Percentiles rank a stretch among this genome's conserved stretches.
Evolutionary conservation across 2,888 invertebrate genomes (phyloP).

Genomic region (Andrena chrysosceles): DNA sequence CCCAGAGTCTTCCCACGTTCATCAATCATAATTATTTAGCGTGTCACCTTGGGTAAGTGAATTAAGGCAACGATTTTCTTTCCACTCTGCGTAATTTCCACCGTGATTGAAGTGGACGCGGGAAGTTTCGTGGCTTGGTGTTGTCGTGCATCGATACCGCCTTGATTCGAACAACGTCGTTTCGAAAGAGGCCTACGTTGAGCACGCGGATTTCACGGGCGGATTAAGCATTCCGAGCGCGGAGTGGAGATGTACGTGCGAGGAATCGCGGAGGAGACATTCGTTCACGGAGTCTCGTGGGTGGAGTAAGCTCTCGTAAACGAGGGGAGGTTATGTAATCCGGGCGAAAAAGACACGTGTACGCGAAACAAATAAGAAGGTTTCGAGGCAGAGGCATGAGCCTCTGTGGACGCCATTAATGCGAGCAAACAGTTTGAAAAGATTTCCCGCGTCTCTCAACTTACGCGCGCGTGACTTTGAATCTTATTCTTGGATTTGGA

Average conservation of each 20-base stretch:
- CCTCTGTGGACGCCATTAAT: constrained; percentile 4
- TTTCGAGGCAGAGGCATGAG: constrained; percentile 10
- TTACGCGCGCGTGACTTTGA: constrained; percentile 39
- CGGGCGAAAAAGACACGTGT: constrained; percentile 43
- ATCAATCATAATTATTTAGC: neutral
- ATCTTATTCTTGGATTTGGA: constrained; percentile 12
- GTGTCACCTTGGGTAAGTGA: constrained; percentile 40
- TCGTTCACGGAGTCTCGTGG: constrained; percentile 28
- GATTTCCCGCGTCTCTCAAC: neutral
- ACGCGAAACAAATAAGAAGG: constrained; percentile 46
- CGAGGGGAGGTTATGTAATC: constrained; percentile 44
- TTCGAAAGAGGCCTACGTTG: neutral
- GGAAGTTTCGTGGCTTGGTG: neutral
- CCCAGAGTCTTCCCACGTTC: neutral
- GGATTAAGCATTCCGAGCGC: constrained; percentile 45
- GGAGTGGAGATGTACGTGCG: constrained; percentile 45
- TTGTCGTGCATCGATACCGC: neutral
- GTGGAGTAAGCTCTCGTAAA: constrained; percentile 43
- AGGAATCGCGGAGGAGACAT: constrained; percentile 45
- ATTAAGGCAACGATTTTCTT: neutral
- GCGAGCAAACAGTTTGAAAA: constrained; percentile 35
- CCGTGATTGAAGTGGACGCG: too few relatives aligned
- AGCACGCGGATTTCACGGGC: constrained; percentile 35
- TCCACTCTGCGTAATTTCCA: neutral
- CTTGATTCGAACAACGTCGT: neutral